These are phyloP conservation scores for Oncorhynchus mykiss DNA, from an alignment of 2,113 vertebrate genomes.

Conservation along the genomic window DNA sequence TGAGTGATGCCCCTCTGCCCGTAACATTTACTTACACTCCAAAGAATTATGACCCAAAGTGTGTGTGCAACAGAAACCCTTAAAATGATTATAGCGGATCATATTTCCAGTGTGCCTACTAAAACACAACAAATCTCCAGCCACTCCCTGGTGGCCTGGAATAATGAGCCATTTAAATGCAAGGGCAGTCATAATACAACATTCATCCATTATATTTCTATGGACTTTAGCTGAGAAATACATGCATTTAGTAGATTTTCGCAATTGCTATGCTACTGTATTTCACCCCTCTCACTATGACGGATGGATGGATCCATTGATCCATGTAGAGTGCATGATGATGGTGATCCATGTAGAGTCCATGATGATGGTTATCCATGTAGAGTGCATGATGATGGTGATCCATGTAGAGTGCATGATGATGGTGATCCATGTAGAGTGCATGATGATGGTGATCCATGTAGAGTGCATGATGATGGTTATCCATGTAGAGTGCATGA, in stretches of 20 bases:
- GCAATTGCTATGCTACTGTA: too few relatives aligned
- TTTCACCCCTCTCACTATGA: too few relatives aligned
- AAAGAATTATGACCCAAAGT: constrained; percentile 10
- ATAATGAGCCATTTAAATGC: constrained; percentile 76
- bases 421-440: too few relatives aligned
- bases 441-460: too few relatives aligned
- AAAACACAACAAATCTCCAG: constrained; percentile 22
- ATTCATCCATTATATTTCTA: constrained; percentile 22
- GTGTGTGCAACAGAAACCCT: constrained; percentile 6
- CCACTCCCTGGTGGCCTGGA: constrained; percentile 35
- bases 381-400: too few relatives aligned
- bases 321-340: too few relatives aligned
- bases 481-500: too few relatives aligned
- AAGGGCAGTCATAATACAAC: constrained; percentile 50
- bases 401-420: too few relatives aligned
- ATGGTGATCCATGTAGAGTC: too few relatives aligned
- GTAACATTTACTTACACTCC: background rate
- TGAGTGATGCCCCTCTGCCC: background rate
- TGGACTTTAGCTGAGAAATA: constrained; percentile 23
- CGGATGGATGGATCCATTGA: too few relatives aligned
- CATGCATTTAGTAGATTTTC: background rate
- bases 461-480: too few relatives aligned
- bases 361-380: too few relatives aligned
- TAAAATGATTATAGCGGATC: constrained; percentile 31
- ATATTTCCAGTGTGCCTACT: constrained; percentile 37